phyloP scores from a whole-genome alignment of 1,140 invertebrate species.

The Adelges cooleyi region DNA sequence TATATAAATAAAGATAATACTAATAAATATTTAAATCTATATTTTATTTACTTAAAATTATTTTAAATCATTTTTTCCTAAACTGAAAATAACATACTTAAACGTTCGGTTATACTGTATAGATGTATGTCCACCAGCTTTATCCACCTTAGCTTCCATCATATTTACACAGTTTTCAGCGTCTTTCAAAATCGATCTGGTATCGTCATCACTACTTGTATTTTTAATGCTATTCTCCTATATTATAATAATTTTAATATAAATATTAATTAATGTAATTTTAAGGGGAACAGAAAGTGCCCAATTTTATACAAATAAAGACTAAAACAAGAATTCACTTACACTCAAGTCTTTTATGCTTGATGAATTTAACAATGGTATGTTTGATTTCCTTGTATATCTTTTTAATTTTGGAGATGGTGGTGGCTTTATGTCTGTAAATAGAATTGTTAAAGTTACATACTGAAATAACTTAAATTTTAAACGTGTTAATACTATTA shows the following conservation, averaged over 20 bases:
- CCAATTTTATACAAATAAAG: no score
- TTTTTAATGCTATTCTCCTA: slow-evolving; percentile 16
- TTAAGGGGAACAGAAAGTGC: no score
- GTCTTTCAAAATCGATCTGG: slow-evolving; percentile 10
- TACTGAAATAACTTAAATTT: neutral
- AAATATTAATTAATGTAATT: neutral
- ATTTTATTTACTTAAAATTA: no score
- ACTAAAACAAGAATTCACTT: neutral
- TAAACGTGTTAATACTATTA: neutral
- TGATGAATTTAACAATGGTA: slow-evolving; percentile 4
- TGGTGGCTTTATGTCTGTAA: slow-evolving; percentile 11
- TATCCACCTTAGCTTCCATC: slow-evolving; percentile 20
- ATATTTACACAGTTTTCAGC: slow-evolving; percentile 20
- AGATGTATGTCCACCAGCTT: slow-evolving; percentile 30
- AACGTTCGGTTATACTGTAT: slow-evolving; percentile 42
- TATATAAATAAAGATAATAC: slow-evolving; percentile 6
- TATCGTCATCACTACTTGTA: slow-evolving; percentile 13
- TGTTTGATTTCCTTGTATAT: slow-evolving; percentile 10
- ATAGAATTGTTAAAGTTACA: neutral
- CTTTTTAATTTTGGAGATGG: slow-evolving; percentile 4
- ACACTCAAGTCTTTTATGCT: slow-evolving; percentile 18
- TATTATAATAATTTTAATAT: neutral
- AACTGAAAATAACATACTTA: slow-evolving; percentile 37
- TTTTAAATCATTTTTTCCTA: no score
- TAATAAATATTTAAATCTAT: no score